phyloP scores from a whole-genome alignment of 2,797 vertebrate genomes.

The Amblyraja radiata region DNA sequence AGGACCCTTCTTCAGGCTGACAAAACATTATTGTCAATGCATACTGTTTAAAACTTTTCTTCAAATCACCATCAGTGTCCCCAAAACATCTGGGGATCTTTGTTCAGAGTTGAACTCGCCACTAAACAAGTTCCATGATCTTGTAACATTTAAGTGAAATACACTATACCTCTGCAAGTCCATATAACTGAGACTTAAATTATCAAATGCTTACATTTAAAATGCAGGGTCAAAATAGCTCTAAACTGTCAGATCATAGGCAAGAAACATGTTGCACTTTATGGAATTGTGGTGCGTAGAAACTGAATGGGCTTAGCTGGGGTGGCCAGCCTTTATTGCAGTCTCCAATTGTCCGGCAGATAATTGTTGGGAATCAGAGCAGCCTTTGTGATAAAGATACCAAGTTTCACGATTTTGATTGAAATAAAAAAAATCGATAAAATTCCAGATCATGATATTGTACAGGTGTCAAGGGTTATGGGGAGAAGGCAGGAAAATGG shows the following conservation, averaged over 20 bases:
- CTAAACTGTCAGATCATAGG: neutral
- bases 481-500: too few species aligned
- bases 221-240: neutral
- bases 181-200: neutral
- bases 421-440: too few species aligned
- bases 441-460: too few species aligned
- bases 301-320: neutral
- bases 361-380: too few species aligned
- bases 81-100: neutral
- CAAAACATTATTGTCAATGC: neutral
- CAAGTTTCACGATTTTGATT: too few species aligned
- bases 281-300: neutral
- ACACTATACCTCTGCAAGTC: neutral
- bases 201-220: neutral
- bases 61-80: neutral
- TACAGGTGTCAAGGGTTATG: too few species aligned
- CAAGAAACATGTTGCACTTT: neutral
- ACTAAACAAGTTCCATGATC: neutral
- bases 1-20: too few species aligned
- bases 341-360: too few species aligned
- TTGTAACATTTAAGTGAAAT: neutral
- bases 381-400: too few species aligned
- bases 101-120: neutral
- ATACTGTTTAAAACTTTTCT: neutral
- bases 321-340: too few species aligned